phyloP scores from a whole-genome alignment of 2,113 vertebrate genomes.

The Corydoras maculifer region DNA sequence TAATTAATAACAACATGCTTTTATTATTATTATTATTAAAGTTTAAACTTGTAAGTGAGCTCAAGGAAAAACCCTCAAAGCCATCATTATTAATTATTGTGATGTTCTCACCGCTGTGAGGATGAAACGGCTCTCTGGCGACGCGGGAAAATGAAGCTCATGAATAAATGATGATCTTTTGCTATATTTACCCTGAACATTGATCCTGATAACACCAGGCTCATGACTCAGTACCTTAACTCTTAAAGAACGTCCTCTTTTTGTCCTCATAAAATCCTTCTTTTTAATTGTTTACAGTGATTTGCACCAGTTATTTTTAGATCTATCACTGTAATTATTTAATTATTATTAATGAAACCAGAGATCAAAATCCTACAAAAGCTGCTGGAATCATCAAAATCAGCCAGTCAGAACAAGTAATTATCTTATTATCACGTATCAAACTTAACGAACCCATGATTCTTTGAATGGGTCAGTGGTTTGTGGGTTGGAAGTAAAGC shows the following conservation, averaged over 20 bases:
- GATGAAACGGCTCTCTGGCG: constrained; percentile 7
- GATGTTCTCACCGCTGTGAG: neutral
- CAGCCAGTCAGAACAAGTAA: no score
- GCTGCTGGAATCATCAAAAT: no score
- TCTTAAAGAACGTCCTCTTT: neutral
- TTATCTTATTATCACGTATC: no score
- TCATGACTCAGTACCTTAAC: constrained; percentile 34
- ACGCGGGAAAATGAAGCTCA: constrained; percentile 36
- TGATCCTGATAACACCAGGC: constrained; percentile 39
- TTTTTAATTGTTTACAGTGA: neutral
- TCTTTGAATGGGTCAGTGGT: no score
- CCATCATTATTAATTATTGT: neutral
- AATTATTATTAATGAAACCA: no score
- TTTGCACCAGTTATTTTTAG: no score
- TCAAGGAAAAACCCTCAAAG: neutral
- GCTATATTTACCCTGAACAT: constrained; percentile 52
- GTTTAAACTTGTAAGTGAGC: neutral
- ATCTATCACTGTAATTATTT: no score
- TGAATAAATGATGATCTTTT: constrained; percentile 44
- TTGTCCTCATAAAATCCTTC: neutral
- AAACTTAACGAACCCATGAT: no score
- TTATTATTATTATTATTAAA: neutral
- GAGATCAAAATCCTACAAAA: no score
- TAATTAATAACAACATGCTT: neutral
- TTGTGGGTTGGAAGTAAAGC: no score